These are phyloP conservation scores for Neodiprion virginianus DNA, from an alignment of 1,140 invertebrate genomes.

Conservation along the genomic window DNA sequence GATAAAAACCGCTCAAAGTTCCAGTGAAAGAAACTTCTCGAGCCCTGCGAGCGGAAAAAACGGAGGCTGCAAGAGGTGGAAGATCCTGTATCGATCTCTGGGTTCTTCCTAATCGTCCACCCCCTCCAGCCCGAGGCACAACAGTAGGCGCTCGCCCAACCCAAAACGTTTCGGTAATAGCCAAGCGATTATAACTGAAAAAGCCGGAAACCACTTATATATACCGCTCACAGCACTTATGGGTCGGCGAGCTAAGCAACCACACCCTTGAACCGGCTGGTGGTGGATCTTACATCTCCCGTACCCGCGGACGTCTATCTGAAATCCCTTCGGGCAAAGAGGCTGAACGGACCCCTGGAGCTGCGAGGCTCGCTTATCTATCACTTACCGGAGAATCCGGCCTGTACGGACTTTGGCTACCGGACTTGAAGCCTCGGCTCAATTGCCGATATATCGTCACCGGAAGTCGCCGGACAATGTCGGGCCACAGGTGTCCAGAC, in stretches of 20 bases:
- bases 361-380: slow-evolving; percentile 5
- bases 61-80: slow-evolving; percentile 10
- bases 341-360: slow-evolving; percentile 2
- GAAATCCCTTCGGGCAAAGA: slow-evolving; percentile 4
- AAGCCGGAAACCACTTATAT: slow-evolving; percentile 62
- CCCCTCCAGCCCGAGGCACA: slow-evolving; percentile 45
- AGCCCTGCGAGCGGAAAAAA: neutral
- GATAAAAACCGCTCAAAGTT: too few relatives aligned
- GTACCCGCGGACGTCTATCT: neutral
- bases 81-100: slow-evolving; percentile 12
- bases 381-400: neutral
- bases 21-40: too few relatives aligned
- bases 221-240: slow-evolving; percentile 24
- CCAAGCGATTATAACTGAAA: slow-evolving; percentile 58
- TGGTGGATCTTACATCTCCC: neutral
- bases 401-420: slow-evolving; percentile 1
- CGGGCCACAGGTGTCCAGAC: too few relatives aligned
- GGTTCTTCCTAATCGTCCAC: slow-evolving; percentile 22
- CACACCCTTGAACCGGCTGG: slow-evolving; percentile 6
- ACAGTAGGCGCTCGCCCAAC: slow-evolving; percentile 57
- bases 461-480: neutral
- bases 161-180: slow-evolving; percentile 58
- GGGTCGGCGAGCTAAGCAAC: slow-evolving; percentile 1
- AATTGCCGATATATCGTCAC: neutral
- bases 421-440: slow-evolving; percentile 2